Percentiles rank a stretch among this genome's conserved stretches.
Evolutionary conservation across 2,888 invertebrate species (phyloP).

Genomic region (Deilephila elpenor): DNA sequence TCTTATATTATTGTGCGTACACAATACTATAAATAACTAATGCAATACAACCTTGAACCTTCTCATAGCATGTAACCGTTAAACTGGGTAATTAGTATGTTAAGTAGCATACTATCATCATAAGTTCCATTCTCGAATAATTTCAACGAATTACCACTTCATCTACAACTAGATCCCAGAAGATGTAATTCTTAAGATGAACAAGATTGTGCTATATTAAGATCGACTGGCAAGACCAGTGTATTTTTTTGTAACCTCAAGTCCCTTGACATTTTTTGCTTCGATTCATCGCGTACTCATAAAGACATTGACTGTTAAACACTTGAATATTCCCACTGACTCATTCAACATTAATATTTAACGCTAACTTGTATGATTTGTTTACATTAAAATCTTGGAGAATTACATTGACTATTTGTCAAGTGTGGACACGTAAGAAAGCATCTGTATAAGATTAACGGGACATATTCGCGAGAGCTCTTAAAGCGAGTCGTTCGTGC

Average conservation of each 20-base stretch:
- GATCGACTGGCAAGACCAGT: no score
- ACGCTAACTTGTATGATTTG: not conserved
- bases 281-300: not conserved
- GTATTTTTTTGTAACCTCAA: not conserved
- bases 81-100: no score
- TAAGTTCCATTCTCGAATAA: no score
- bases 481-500: constrained; percentile 51
- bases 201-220: no score
- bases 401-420: constrained; percentile 2
- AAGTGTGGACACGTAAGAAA: constrained; percentile 37
- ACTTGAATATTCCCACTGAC: constrained; percentile 14
- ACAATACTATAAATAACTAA: no score
- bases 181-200: no score
- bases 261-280: not conserved
- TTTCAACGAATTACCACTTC: no score
- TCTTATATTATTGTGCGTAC: no score
- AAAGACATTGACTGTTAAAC: constrained; percentile 14
- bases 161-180: no score
- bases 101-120: no score
- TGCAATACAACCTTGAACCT: no score
- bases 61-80: no score
- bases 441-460: constrained; percentile 59
- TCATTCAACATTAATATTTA: constrained; percentile 2
- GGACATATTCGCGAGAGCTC: constrained; percentile 64
- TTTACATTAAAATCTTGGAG: constrained; percentile 18